A percentile compares a stretch with the other conserved stretches of the same genome.
These are phyloP conservation scores for Drosophila nikananu DNA, from an alignment of 1,140 invertebrate species.

Conservation along the genomic window DNA sequence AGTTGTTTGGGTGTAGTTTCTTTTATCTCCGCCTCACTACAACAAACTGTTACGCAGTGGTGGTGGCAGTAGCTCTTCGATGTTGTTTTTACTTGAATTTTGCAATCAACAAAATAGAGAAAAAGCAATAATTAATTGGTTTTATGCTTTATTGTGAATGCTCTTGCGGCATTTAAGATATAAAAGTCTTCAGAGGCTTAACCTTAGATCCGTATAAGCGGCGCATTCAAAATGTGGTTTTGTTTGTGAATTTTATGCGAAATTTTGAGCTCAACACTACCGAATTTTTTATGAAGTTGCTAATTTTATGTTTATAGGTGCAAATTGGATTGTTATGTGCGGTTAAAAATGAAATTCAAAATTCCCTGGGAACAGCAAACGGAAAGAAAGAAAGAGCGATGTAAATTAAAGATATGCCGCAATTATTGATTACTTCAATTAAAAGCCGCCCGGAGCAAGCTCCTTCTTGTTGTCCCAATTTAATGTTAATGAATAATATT, in stretches of 20 bases:
- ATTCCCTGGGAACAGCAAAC: neutral
- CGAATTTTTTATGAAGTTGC: constrained; percentile 22
- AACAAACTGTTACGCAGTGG: constrained; percentile 62
- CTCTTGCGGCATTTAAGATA: constrained; percentile 35
- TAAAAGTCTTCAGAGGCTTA: constrained; percentile 45
- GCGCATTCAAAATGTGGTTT: constrained; percentile 22
- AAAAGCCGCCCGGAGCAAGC: constrained; percentile 24
- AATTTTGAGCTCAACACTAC: constrained; percentile 20
- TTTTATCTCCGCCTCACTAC: constrained; percentile 37
- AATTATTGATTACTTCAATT: constrained; percentile 73
- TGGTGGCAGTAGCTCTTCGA: constrained; percentile 9
- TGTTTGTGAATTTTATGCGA: constrained; percentile 19
- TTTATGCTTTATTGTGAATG: constrained; percentile 44
- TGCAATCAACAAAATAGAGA: constrained; percentile 44
- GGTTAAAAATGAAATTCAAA: constrained; percentile 1
- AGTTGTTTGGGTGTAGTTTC: constrained; percentile 27
- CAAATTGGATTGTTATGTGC: constrained; percentile 12
- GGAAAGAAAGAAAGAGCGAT: constrained; percentile 8
- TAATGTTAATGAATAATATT: constrained; percentile 53
- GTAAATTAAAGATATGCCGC: constrained; percentile 48
- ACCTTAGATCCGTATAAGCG: constrained; percentile 36
- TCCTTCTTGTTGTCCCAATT: constrained; percentile 35
- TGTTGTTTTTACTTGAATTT: constrained; percentile 48
- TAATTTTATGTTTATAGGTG: constrained; percentile 18
- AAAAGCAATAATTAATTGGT: constrained; percentile 65